phyloP scores from a whole-genome alignment of 2,797 vertebrate species.

The Taeniopygia guttata region DNA sequence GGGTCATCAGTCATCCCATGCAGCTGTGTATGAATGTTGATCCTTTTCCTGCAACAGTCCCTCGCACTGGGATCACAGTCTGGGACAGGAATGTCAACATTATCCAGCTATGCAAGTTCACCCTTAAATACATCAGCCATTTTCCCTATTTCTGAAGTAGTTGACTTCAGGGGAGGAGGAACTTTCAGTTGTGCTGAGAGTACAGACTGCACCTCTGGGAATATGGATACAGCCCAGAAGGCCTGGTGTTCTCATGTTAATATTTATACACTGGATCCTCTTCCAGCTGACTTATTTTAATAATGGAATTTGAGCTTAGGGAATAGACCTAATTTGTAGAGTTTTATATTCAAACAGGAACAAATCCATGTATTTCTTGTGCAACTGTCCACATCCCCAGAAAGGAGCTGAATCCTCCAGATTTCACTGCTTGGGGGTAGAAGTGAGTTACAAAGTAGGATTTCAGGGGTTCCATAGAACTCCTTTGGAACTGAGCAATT shows the following conservation, averaged over 20 bases:
- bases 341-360: not conserved
- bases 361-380: not conserved
- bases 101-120: not conserved
- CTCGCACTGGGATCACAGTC: not conserved
- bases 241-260: conserved; percentile 33
- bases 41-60: not conserved
- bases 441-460: not conserved
- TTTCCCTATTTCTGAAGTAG: not conserved
- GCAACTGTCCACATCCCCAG: not conserved
- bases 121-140: not conserved
- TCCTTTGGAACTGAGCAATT: not conserved
- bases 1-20: not conserved
- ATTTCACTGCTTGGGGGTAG: not conserved
- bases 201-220: conserved; percentile 3
- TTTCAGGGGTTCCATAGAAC: not conserved
- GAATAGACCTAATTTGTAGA: not conserved
- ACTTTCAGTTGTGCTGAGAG: not conserved
- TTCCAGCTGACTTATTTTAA: conserved; percentile 39
- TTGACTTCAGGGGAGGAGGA: not conserved
- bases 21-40: not conserved
- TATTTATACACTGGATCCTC: conserved; percentile 21
- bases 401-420: not conserved
- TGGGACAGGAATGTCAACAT: not conserved
- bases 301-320: conserved; percentile 33
- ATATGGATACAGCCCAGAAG: not conserved